Evolutionary conservation across 2,797 vertebrate species (phyloP).

Genomic region (Pseudotriccus pelzelni): DNA sequence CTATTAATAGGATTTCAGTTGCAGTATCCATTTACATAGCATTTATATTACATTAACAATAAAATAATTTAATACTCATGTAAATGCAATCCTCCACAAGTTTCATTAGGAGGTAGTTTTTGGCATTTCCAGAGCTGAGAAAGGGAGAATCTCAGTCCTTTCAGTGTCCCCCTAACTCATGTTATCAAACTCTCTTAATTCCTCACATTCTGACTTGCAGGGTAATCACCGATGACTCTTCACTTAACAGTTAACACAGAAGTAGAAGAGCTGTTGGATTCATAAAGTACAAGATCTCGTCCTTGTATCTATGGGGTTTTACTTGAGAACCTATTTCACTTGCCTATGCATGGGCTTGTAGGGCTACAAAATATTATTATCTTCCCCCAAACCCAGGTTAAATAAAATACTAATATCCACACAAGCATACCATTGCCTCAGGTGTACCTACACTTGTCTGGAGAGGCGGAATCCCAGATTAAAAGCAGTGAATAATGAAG

Average conservation of each 20-base stretch:
- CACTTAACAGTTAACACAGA: background rate
- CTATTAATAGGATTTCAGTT: slow-evolving; percentile 32
- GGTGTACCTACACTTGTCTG: background rate
- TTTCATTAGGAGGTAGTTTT: background rate
- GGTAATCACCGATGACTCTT: background rate
- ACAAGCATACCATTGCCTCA: background rate
- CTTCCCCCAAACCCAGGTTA: background rate
- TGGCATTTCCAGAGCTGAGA: background rate
- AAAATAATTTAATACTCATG: background rate
- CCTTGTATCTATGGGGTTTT: background rate
- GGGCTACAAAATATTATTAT: background rate
- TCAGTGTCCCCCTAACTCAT: background rate
- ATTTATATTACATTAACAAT: background rate
- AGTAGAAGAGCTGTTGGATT: background rate
- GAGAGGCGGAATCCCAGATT: background rate
- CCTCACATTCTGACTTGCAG: background rate
- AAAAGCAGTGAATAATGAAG: background rate
- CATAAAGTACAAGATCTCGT: background rate
- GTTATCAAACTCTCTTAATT: background rate
- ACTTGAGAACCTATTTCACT: background rate
- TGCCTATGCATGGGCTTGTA: background rate
- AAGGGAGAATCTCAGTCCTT: background rate
- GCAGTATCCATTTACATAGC: background rate
- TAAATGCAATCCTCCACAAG: background rate
- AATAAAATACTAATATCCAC: background rate